These are phyloP conservation scores for Pristis pectinata DNA, from an alignment of 2,797 vertebrate genomes.

Conservation along the genomic window DNA sequence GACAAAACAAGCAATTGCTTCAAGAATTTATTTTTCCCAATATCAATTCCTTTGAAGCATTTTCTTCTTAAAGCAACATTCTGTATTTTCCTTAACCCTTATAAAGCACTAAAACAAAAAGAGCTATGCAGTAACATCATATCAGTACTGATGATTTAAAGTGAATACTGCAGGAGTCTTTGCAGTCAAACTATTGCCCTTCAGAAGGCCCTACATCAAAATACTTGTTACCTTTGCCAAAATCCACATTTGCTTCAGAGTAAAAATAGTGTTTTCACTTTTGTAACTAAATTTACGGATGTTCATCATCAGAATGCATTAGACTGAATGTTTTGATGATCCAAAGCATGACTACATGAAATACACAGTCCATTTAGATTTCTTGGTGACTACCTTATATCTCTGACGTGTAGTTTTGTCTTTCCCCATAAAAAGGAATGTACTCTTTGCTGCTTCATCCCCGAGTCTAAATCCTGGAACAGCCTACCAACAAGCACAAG, in stretches of 20 bases:
- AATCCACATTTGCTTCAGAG: neutral
- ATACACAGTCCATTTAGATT: too few relatives aligned
- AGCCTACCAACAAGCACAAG: too few relatives aligned
- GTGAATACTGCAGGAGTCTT: neutral
- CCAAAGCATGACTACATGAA: neutral
- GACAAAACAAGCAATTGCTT: neutral
- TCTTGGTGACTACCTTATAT: too few relatives aligned
- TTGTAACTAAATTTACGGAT: neutral
- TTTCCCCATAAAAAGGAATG: too few relatives aligned
- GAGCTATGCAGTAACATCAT: neutral
- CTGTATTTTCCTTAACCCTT: neutral
- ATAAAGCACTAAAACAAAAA: neutral
- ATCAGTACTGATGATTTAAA: neutral
- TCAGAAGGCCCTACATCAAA: neutral
- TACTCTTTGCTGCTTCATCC: too few relatives aligned
- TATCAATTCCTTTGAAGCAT: neutral
- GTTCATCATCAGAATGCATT: neutral
- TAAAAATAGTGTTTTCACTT: neutral
- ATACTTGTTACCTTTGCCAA: neutral
- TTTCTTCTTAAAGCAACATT: neutral
- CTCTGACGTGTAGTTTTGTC: too few relatives aligned
- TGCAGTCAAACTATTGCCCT: neutral
- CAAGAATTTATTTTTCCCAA: neutral
- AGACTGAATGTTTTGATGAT: neutral
- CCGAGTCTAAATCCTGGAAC: too few relatives aligned